These are phyloP conservation scores for Stramonita haemastoma DNA, from an alignment of 2,888 invertebrate genomes.

Conservation along the genomic window DNA sequence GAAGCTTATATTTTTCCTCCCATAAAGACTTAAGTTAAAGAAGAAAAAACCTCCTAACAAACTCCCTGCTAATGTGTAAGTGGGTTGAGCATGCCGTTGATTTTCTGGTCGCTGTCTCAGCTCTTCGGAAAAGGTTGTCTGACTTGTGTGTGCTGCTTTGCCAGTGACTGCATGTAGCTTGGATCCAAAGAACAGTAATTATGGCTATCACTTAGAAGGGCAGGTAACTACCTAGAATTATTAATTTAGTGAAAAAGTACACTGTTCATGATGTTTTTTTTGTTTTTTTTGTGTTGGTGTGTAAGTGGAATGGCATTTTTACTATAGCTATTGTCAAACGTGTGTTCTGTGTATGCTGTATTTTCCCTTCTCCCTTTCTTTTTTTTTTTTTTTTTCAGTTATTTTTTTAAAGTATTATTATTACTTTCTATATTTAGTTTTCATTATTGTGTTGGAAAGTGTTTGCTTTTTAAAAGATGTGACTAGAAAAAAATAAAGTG, in stretches of 20 bases:
- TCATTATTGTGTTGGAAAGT: slow-evolving; percentile 39
- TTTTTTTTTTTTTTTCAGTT: not conserved
- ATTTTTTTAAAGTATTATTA: not conserved
- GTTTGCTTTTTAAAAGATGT: slow-evolving; percentile 41
- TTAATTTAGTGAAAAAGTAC: not conserved
- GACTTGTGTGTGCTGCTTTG: not conserved
- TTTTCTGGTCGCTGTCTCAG: no score
- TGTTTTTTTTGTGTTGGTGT: slow-evolving; percentile 29
- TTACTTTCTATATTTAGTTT: slow-evolving; percentile 23
- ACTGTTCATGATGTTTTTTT: not conserved
- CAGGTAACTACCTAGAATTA: not conserved
- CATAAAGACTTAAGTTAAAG: no score
- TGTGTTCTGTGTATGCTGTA: slow-evolving; percentile 30
- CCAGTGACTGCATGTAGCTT: not conserved
- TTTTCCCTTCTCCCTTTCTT: not conserved
- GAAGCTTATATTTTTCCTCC: no score
- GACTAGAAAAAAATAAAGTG: slow-evolving; percentile 32
- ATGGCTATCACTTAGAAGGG: not conserved
- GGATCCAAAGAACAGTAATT: not conserved
- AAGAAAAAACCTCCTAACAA: no score
- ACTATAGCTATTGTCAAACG: slow-evolving; percentile 16
- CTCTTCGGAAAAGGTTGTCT: no score
- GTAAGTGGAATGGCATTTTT: slow-evolving; percentile 34
- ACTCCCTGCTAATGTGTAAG: no score
- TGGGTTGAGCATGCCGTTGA: no score